phyloP scores from a whole-genome alignment of 2,888 invertebrate species.

The Plemyria rubiginata region DNA sequence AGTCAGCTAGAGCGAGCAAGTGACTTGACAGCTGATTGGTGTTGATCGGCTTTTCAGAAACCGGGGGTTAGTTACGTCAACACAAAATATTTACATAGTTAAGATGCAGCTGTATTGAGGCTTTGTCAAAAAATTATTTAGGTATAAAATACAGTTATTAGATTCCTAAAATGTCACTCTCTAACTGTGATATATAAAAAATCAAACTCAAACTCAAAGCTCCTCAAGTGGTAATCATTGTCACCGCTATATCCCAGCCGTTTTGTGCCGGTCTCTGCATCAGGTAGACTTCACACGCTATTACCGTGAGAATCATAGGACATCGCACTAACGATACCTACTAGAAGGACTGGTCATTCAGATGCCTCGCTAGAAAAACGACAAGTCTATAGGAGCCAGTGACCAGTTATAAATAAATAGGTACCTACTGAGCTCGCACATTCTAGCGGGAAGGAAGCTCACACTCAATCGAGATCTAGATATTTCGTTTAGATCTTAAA shows the following conservation, averaged over 20 bases:
- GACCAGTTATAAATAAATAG: slow-evolving; percentile 30
- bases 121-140: no score
- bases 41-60: no score
- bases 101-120: no score
- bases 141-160: no score
- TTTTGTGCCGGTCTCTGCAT: not conserved
- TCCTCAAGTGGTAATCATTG: not conserved
- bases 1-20: no score
- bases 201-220: no score
- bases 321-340: slow-evolving; percentile 32
- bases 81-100: no score
- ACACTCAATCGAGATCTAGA: not conserved
- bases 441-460: not conserved
- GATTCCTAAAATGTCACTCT: no score
- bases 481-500: no score
- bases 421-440: slow-evolving; percentile 2
- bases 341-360: slow-evolving; percentile 36
- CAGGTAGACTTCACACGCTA: not conserved
- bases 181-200: no score
- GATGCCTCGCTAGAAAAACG: slow-evolving; percentile 35
- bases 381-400: slow-evolving; percentile 30
- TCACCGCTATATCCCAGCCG: not conserved
- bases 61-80: no score
- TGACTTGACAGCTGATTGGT: no score
- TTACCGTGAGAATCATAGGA: slow-evolving; percentile 27